Evolutionary conservation across 64 coral and sea anemone species (phyloP), one percentile per base, ranked within the genome.

Genomic region (Stichodactyla mertensii): DNA sequence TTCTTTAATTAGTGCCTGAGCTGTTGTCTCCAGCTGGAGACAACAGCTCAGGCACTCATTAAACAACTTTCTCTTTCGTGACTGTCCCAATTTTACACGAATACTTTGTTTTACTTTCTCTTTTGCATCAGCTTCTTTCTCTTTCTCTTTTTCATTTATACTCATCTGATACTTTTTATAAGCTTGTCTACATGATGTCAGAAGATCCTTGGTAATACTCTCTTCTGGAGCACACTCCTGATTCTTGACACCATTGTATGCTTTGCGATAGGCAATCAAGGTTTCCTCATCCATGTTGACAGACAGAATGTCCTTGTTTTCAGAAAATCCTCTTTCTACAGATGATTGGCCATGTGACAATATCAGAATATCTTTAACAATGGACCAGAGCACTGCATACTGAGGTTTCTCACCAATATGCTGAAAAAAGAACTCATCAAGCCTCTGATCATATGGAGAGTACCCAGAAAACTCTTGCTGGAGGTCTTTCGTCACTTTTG

Each of bases 201-300:
- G 86, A 71, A 92, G 92, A 82, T 93, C 77, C 87, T 93, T 89
- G 86, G 87, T 86, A 55, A 93, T 64, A 22, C 82, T 85, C 55
- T 89, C 60, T 64, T 89, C 83, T 59, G 51, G 55, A 82, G 87
- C 57, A 54, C 60, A 55, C 82, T 93, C 83, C 84, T 87, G 61
- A 71, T 77, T 86, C 79, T 55, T 54, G 87, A 62, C 66, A 84
- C 77, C 81, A 85, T 71, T 66, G 61, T 92, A 61, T 88, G 28
- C 28, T 31, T 31, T 92, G 53, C 85, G 70, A 52, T 71, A 92
- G 55, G 7, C 55, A 10, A 57, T 57, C 55, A 57, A 57, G 55
- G 55, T 57, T 57, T 57, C 55, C 55, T 57, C 55, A 57, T 57
- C 28, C 28, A 31, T 31, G 28, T 31, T 31, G 28, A 31, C 0